Evolutionary conservation across 2,797 vertebrate genomes (phyloP).

Genomic region (Schizothorax lantsangensis): DNA sequence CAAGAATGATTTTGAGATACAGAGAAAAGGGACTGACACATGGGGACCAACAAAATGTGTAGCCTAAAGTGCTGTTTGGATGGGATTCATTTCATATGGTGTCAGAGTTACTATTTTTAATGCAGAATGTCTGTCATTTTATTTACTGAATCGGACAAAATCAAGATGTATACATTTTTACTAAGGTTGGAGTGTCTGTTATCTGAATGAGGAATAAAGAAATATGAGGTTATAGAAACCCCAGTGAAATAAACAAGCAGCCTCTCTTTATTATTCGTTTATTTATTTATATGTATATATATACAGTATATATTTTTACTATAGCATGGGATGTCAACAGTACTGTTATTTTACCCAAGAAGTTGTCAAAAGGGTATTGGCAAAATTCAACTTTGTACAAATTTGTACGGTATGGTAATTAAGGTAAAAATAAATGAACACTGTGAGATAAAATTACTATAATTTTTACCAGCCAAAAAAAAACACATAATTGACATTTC

Average conservation of each 20-base stretch:
- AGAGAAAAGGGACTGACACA: slow-evolving; percentile 13
- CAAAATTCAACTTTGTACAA: too few species aligned
- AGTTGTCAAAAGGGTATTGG: too few species aligned
- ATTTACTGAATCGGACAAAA: background rate
- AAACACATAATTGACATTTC: too few species aligned
- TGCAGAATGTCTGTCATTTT: background rate
- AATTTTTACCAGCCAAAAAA: too few species aligned
- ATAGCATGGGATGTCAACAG: too few species aligned
- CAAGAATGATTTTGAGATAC: slow-evolving; percentile 23
- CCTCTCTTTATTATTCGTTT: background rate
- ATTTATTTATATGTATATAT: too few species aligned
- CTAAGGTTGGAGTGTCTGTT: background rate
- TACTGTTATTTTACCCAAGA: too few species aligned
- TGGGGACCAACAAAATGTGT: slow-evolving; percentile 30
- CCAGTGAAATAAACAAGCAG: background rate
- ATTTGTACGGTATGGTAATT: background rate
- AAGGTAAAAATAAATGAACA: background rate
- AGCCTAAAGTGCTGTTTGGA: background rate
- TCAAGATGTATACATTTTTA: background rate
- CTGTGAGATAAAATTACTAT: too few species aligned
- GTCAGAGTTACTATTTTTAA: background rate
- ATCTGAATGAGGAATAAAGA: background rate
- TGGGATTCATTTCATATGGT: background rate
- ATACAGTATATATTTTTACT: too few species aligned
- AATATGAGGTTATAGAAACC: background rate